Evolutionary conservation across 2,113 vertebrate genomes (phyloP), one percentile per base, ranked within the genome.

Genomic region (Blennius ocellaris): DNA sequence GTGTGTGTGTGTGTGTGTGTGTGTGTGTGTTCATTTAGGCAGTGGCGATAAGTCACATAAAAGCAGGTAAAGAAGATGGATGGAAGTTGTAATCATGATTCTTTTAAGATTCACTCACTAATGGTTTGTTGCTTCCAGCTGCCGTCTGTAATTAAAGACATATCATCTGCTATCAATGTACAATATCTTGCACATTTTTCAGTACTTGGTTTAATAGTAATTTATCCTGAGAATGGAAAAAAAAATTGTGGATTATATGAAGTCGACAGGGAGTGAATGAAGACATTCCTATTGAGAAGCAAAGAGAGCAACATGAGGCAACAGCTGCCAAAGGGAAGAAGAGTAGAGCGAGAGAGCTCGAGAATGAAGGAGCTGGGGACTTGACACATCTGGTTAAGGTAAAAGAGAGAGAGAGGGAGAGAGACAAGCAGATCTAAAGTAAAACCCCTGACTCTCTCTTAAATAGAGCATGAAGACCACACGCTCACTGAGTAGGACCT

Each of bases 391-490:
- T 93, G 57, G 16, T 80, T 85, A 88, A 80, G 71, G 72, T 56
- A 56, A 39, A 47, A 60, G 49, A 36, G 59, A 64, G 67, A 37
- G 59, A 49, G 15, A 82, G 80, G 11, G 37, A 48, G 39, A 12
- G 43, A 58, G 54, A 64, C 63, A 65, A 78, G 60, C 62, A 74
- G 57, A 69, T 77, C 77, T 71, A 56, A 92, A 89, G 6, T 67
- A 69, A 77, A 82, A 80, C 81, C 82, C 80, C 78, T 72, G 71
- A 82, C 82, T 85, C 21, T 80, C 62, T 82, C 84, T 91, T 92
- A 93, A 93, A 91, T 90, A 92, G 92, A 95, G 89, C 84, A 92
- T 82, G 73, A 91, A 89, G 84, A 90, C 65, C 85, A 76, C 82
- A 63, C 51, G 8, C 69, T 53, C 1, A 15, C 85, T 88, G 83